Evolutionary conservation across 2,888 invertebrate species (phyloP), one percentile per base, ranked within the genome.

Genomic region (Patella depressa): DNA sequence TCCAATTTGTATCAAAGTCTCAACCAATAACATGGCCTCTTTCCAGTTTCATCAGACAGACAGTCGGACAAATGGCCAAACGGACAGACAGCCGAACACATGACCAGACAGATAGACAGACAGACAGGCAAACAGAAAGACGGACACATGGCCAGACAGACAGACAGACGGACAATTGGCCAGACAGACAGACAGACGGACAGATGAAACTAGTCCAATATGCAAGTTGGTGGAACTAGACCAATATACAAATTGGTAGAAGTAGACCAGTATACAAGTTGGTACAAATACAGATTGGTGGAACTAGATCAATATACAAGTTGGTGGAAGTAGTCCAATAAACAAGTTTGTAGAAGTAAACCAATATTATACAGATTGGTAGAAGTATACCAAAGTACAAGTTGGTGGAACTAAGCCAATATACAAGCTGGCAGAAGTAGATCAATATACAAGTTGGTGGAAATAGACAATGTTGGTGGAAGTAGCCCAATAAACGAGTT

Each of bases 401-500:
- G 19, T n/a, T 54, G 54, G 55, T 19, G 71, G 53, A 75, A n/a
- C n/a, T n/a, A n/a, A n/a, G n/a, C n/a, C 57, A 12, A 29, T 29
- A 29, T 45, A 45, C 45, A 45, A 55, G 34, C 29, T n/a, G 55
- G 59, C 17, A 12, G 54, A 54, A 53, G 34, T 12, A 69, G 70
- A 5, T 3, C 59, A 57, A 55, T 11, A 34, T 29, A 76, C 53
- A 72, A n/a, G 34, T n/a, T 55, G 55, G 55, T 19, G 71, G 19
- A 76, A 71, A 70, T 53, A 71, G 76, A 73, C 73, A 73, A 69
- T 29, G 45, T 72, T 24, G 65, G 45, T 65, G 45, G 73, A 72
- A 24, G 65, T 59, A 73, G 77, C 11, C 11, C 54, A 72, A 57
- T n/a, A 75, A 4, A 75, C 71, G 24, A 65, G 53, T 29, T 29